Evolutionary conservation across 2,797 vertebrate genomes (phyloP).

Genomic region (Lerista edwardsae): DNA sequence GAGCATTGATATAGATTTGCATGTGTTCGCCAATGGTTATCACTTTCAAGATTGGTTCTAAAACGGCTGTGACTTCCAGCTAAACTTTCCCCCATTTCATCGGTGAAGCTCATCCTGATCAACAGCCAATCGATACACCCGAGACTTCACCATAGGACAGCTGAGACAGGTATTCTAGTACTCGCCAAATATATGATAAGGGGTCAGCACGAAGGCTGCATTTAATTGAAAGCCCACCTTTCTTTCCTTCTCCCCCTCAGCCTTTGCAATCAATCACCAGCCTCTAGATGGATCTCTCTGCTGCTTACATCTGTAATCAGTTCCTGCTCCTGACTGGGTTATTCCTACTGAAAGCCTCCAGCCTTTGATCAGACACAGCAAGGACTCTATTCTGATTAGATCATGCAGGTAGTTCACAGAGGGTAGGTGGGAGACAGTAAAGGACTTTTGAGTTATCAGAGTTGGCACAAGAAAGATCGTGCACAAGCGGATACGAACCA

Average conservation of each 20-base stretch:
- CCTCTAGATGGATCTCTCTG: conserved; percentile 32
- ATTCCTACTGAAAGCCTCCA: conserved; percentile 60
- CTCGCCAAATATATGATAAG: not conserved
- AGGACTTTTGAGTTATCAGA: not conserved
- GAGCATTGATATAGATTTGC: not conserved
- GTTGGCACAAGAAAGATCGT: not conserved
- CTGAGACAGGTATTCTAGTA: not conserved
- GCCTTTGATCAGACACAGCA: conserved; percentile 62
- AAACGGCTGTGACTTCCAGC: not conserved
- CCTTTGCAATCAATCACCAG: conserved; percentile 48
- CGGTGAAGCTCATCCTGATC: not conserved
- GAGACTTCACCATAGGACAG: not conserved
- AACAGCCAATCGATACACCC: not conserved
- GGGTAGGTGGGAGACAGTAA: conserved; percentile 37
- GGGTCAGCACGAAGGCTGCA: not conserved
- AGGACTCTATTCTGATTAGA: conserved; percentile 52
- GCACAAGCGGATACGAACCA: not conserved
- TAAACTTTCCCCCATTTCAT: not conserved
- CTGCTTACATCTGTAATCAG: conserved; percentile 55
- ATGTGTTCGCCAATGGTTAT: not conserved
- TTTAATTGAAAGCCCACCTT: not conserved
- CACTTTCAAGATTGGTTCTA: too few species aligned
- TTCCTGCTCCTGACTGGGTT: conserved; percentile 43
- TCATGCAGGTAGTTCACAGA: conserved; percentile 25
- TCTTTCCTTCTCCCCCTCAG: not conserved